A percentile compares a stretch with the other conserved stretches of the same genome.
Evolutionary conservation across 2,113 vertebrate genomes (phyloP).

Genomic region (Tenrec ecaudatus): DNA sequence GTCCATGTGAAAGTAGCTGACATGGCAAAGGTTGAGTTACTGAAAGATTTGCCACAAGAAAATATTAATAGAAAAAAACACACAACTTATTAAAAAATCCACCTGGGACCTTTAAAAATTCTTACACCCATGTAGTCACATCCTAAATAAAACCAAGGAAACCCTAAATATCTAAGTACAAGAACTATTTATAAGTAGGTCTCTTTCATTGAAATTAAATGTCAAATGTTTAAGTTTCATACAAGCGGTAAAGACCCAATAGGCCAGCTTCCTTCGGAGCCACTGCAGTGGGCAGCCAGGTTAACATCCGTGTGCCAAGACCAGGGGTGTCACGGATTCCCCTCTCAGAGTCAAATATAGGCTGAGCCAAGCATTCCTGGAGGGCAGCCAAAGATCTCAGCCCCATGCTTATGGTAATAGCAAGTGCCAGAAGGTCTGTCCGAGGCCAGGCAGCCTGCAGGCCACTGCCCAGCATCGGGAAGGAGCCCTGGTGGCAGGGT

Average conservation of each 20-base stretch:
- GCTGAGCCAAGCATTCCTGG: too few relatives aligned
- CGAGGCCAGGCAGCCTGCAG: too few relatives aligned
- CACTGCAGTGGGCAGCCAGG: neutral
- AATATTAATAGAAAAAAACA: neutral
- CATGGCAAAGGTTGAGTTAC: neutral
- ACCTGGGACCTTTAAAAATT: neutral
- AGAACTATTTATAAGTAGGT: neutral
- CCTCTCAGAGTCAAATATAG: too few relatives aligned
- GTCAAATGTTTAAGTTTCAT: neutral
- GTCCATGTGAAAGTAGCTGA: neutral
- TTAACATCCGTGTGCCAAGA: neutral
- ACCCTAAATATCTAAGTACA: conserved; percentile 3
- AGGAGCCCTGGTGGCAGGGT: too few relatives aligned
- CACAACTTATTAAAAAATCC: neutral
- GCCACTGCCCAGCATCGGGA: too few relatives aligned
- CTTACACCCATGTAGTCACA: neutral
- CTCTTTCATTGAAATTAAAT: neutral
- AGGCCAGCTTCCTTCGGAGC: neutral
- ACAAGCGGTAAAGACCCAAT: conserved; percentile 21
- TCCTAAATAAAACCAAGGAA: conserved; percentile 33
- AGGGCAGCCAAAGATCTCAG: too few relatives aligned
- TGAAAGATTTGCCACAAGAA: neutral
- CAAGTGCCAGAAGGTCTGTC: too few relatives aligned
- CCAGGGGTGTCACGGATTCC: too few relatives aligned
- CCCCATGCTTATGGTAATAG: too few relatives aligned